Conservation (phyloP, 2,888 invertebrate genomes). For the Limnephilus marmoratus region DNA sequence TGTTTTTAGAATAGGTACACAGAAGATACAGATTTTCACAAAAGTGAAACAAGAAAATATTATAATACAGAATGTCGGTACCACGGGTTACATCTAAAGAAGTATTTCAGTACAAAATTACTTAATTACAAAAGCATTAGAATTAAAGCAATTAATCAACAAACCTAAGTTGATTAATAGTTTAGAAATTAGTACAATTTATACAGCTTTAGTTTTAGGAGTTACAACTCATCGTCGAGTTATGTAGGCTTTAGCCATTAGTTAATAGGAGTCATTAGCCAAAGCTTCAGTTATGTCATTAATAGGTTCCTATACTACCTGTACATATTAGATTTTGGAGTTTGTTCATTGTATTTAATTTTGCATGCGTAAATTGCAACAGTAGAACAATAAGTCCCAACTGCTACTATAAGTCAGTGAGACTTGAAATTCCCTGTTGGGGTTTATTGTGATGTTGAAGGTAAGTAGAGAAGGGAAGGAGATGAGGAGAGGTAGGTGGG, state of each 20-base stretch:
- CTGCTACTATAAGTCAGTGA: too few species aligned
- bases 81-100: neutral
- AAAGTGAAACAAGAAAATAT: neutral
- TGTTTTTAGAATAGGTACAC: neutral
- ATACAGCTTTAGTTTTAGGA: neutral
- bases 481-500: too few species aligned
- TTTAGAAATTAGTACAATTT: neutral
- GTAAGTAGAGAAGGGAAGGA: too few species aligned
- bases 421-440: too few species aligned
- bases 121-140: neutral
- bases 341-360: too few species aligned
- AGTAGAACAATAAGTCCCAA: too few species aligned
- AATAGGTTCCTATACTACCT: too few species aligned
- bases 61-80: neutral
- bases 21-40: neutral
- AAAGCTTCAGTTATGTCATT: neutral
- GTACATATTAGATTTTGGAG: too few species aligned
- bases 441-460: too few species aligned
- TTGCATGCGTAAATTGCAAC: too few species aligned
- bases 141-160: neutral
- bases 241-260: neutral
- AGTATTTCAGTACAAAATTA: neutral
- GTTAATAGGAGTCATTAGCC: neutral
- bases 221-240: neutral
- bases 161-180: neutral